Percentiles rank a stretch among this genome's conserved stretches.
Evolutionary conservation across 2,113 vertebrate genomes (phyloP).

Genomic region (Hypanus sabinus): DNA sequence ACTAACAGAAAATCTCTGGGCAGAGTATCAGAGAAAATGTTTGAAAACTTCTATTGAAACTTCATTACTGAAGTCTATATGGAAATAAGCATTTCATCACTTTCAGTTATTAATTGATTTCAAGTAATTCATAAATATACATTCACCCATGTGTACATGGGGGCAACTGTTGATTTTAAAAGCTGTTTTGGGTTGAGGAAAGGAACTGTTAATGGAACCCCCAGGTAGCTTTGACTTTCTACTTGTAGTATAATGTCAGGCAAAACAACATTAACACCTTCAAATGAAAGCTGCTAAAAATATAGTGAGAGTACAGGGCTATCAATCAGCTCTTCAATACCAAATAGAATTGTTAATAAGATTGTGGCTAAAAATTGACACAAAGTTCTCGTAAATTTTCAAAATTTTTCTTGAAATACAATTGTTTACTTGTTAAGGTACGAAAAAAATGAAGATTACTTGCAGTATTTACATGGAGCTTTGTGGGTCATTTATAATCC

Average conservation of each 20-base stretch:
- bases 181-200: neutral
- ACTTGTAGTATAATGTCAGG: neutral
- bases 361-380: neutral
- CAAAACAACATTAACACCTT: neutral
- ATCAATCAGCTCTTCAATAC: neutral
- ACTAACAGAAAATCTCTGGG: neutral
- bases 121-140: neutral
- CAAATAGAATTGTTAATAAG: neutral
- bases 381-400: neutral
- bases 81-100: neutral
- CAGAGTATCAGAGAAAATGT: too few relatives aligned
- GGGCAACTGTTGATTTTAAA: neutral
- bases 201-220: neutral
- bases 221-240: neutral
- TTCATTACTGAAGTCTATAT: neutral
- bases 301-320: neutral
- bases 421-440: neutral
- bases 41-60: neutral
- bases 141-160: too few relatives aligned
- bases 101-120: slow-evolving; percentile 2
- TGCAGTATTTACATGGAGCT: too few relatives aligned
- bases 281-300: slow-evolving; percentile 5
- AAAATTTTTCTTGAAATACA: too few relatives aligned
- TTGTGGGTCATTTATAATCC: too few relatives aligned
- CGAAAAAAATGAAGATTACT: neutral